Conservation (phyloP, 2,888 invertebrate genomes). For the Noctua fimbriata region DNA sequence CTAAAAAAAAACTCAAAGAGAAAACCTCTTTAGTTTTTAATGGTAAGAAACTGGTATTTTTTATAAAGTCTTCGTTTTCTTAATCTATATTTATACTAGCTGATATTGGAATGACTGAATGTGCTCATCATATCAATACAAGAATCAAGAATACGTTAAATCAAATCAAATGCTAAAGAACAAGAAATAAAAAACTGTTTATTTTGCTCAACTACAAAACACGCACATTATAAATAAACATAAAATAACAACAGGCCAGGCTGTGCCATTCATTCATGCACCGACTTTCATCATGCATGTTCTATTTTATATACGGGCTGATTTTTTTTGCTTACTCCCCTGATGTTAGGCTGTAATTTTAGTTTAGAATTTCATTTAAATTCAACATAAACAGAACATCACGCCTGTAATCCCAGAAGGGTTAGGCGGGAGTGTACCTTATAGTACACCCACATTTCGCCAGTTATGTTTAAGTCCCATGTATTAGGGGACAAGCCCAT, state of each 20-base stretch:
- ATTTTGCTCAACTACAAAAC: background rate
- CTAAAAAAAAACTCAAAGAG: background rate
- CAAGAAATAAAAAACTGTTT: background rate
- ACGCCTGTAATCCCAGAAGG: too few relatives aligned
- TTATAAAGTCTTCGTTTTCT: background rate
- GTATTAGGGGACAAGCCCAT: too few relatives aligned
- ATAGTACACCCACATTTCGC: too few relatives aligned
- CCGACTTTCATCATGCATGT: background rate
- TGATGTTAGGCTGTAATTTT: background rate
- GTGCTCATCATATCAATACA: background rate
- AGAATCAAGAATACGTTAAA: background rate
- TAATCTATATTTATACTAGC: background rate
- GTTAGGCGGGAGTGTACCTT: too few relatives aligned
- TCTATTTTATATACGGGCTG: background rate
- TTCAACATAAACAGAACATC: background rate
- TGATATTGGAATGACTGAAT: too few relatives aligned
- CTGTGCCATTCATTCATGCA: background rate
- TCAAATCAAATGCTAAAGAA: background rate
- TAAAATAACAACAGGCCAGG: background rate
- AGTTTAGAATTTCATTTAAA: too few relatives aligned
- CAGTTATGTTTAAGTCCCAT: too few relatives aligned
- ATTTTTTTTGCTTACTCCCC: background rate
- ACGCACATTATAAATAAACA: conserved; percentile 1
- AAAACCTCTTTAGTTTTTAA: background rate
- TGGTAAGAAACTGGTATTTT: background rate